Conservation (phyloP, 2,113 vertebrate genomes). For the Collichthys lucidus region DNA sequence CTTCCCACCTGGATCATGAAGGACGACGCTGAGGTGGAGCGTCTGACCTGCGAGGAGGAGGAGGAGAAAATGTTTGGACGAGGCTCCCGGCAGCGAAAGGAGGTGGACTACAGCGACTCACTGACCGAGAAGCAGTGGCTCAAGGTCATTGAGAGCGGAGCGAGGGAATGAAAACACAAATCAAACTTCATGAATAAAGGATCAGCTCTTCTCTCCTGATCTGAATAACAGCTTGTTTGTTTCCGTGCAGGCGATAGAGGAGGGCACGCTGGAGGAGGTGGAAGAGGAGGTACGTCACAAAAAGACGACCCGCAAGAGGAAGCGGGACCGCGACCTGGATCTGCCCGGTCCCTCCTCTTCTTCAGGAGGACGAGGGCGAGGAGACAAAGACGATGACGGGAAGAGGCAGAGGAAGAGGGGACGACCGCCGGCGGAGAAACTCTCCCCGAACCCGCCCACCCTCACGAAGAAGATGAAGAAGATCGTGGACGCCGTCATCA, state of each 20-base stretch:
- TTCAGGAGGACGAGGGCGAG: constrained; percentile 86
- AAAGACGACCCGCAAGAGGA: constrained; percentile 94
- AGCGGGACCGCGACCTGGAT: constrained; percentile 89
- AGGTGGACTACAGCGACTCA: constrained; percentile 97
- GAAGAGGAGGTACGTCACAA: constrained; percentile 97
- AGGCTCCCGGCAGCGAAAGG: constrained; percentile 93
- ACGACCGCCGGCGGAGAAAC: constrained; percentile 91
- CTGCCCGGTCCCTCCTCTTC: constrained; percentile 86
- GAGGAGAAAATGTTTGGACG: constrained; percentile 98
- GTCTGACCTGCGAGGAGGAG: constrained; percentile 96
- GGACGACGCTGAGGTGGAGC: constrained; percentile 97
- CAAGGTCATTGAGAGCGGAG: constrained; percentile 58
- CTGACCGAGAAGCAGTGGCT: constrained; percentile 99
- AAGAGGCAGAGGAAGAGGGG: constrained; percentile 94
- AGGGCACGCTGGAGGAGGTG: constrained; percentile 95
- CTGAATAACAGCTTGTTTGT: background rate
- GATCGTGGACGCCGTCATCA: constrained; percentile 94
- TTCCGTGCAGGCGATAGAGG: constrained; percentile 91
- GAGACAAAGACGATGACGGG: constrained; percentile 89
- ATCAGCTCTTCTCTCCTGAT: background rate
- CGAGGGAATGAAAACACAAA: background rate
- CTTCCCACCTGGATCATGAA: constrained; percentile 98
- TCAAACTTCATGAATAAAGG: background rate
- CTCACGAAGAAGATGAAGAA: constrained; percentile 98
- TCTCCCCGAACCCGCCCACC: constrained; percentile 91